Base-by-base conservation (phyloP, 2,113 vertebrate genomes). In the Mystacornis crossleyi region DNA sequence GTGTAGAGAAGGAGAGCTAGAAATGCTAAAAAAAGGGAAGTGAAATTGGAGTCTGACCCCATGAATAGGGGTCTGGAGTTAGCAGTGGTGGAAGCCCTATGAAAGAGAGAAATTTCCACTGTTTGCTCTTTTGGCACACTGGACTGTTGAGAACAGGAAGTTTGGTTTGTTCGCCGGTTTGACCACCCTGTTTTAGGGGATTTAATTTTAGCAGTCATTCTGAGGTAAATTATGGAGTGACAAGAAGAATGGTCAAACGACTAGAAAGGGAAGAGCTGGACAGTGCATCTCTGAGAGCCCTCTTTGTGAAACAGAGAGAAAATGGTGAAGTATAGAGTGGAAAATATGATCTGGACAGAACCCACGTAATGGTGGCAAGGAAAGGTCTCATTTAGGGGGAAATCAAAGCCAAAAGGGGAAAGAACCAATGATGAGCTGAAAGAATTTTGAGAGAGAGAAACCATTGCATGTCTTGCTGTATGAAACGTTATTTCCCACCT, bases 191-290 rank as follows among this genome's bases (percentile, higher is more conserved):
- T 85, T 50, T 33, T 28, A 79, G 26, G 12, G 21, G 12, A 36
- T 78, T 83, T 89, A 92, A 80, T 67, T 95, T 85, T 79, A 86
- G 66, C 36, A 84, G 55, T 62, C 28, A 51, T 47, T n/a, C 47
- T 48, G 75, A 66, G 21, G 48, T 92, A 43, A 65, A 53, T 72
- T 73, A 71, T 0, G 4, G 73, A 91, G 42, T 38, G 36, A 50
- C 51, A 55, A 38, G 26, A 84, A 36, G 33, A 84, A 25, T 28
- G 47, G 24, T 9, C 86, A 19, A 72, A 91, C 55, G 45, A 73
- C 60, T 83, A 54, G 65, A 73, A 88, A 81, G 47, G 38, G 31
- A 84, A 40, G 70, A 71, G 43, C 48, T 79, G 53, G 57, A 53
- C 83, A 93, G 40, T 42, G 72, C n/a, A 53, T 19, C 24, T 71